These are phyloP conservation scores for Limnephilus lunatus DNA, from an alignment of 2,888 invertebrate species.

Conservation along the genomic window DNA sequence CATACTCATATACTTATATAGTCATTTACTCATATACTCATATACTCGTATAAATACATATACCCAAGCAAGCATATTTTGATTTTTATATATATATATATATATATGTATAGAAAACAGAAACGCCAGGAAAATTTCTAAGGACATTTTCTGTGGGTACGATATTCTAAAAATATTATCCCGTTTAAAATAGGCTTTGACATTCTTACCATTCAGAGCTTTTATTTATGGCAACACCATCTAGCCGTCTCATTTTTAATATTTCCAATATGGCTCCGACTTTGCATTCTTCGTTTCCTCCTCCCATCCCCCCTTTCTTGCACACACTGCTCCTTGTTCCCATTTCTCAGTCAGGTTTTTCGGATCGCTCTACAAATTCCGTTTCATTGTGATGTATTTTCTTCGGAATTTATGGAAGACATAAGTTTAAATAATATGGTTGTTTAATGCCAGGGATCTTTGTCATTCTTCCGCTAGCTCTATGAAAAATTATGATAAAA, in stretches of 20 bases:
- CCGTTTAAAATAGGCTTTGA: too few relatives aligned
- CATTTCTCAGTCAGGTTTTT: not conserved
- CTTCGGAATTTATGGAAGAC: not conserved
- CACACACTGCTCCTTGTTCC: not conserved
- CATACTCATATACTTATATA: too few relatives aligned
- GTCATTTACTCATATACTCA: too few relatives aligned
- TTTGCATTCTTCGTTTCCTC: not conserved
- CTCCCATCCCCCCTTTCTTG: not conserved
- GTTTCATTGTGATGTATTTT: not conserved
- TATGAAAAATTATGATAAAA: not conserved
- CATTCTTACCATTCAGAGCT: too few relatives aligned
- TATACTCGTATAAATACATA: too few relatives aligned
- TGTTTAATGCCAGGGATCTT: too few relatives aligned
- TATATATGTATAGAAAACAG: too few relatives aligned
- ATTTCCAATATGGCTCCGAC: not conserved
- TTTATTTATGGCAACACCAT: not conserved
- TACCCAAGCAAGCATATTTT: too few relatives aligned
- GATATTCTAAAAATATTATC: too few relatives aligned
- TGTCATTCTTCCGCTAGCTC: not conserved
- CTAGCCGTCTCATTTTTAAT: not conserved
- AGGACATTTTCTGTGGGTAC: too few relatives aligned
- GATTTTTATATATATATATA: too few relatives aligned
- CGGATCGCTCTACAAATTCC: not conserved
- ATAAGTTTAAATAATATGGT: not conserved
- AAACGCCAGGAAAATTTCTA: too few relatives aligned